phyloP scores from a whole-genome alignment of 1,140 invertebrate genomes.

The Hylyphantes graminicola region DNA sequence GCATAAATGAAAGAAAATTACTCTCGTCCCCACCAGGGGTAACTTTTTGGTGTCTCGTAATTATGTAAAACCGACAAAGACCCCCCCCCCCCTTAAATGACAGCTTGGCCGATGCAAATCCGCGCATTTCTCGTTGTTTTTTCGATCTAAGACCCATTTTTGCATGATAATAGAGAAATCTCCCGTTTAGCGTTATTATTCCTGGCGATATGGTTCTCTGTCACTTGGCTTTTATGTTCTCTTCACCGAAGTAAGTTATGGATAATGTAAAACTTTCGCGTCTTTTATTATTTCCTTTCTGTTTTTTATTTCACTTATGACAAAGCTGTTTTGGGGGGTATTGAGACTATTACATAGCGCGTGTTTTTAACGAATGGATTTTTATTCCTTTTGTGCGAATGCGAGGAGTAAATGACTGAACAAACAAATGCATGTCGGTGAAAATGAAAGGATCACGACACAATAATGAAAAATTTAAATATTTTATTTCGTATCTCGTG shows the following conservation, averaged over 20 bases:
- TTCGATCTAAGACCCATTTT: slow-evolving; percentile 23
- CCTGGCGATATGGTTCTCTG: slow-evolving; percentile 13
- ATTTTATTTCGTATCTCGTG: too few relatives aligned
- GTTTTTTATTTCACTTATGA: background rate
- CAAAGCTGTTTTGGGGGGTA: too few relatives aligned
- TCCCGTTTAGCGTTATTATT: slow-evolving; percentile 15
- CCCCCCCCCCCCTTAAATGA: slow-evolving; percentile 46
- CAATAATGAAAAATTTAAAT: too few relatives aligned
- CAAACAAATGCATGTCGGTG: background rate
- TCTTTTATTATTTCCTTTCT: slow-evolving; percentile 20
- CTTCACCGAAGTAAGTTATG: slow-evolving; percentile 21
- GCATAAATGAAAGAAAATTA: slow-evolving; percentile 58
- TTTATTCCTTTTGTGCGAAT: background rate
- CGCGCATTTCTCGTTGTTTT: slow-evolving; percentile 14
- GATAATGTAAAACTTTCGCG: slow-evolving; percentile 19
- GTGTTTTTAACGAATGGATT: slow-evolving; percentile 26
- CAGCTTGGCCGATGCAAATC: slow-evolving; percentile 23
- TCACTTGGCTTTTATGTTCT: background rate
- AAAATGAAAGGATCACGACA: too few relatives aligned
- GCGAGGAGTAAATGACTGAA: slow-evolving; percentile 19
- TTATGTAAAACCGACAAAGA: slow-evolving; percentile 58
- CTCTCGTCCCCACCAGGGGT: slow-evolving; percentile 20
- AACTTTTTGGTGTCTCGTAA: slow-evolving; percentile 41
- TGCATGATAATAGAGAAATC: slow-evolving; percentile 22
- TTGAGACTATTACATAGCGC: too few relatives aligned